Percentiles rank a stretch among this genome's conserved stretches.
Evolutionary conservation across 2,797 vertebrate genomes (phyloP).

Genomic region (Alcedo quadribrachys): DNA sequence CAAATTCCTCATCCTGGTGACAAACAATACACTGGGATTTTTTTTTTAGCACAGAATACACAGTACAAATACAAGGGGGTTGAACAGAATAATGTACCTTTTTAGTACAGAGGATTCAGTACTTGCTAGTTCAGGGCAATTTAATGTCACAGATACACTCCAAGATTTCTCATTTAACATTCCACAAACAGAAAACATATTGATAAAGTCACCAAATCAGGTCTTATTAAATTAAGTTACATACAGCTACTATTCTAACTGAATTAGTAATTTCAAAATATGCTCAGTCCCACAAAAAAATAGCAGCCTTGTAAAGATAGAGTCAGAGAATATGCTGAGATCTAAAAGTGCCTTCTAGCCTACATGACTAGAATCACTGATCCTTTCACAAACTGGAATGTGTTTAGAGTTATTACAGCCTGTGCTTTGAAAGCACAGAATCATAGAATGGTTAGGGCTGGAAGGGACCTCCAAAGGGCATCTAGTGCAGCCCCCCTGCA

Average conservation of each 20-base stretch:
- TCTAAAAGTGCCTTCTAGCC: not conserved
- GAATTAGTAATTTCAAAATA: not conserved
- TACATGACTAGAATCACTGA: not conserved
- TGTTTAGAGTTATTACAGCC: accelerated
- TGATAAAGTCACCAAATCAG: too few species aligned
- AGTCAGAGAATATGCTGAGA: not conserved
- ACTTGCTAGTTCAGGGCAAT: not conserved
- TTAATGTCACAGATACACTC: not conserved
- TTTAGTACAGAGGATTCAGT: not conserved
- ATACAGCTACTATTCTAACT: not conserved
- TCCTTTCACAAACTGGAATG: not conserved
- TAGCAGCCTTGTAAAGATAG: not conserved
- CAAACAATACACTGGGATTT: not conserved
- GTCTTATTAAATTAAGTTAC: not conserved
- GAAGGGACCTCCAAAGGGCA: too few species aligned
- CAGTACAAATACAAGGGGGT: not conserved
- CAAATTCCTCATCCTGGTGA: not conserved
- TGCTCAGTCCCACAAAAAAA: not conserved
- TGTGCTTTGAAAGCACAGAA: not conserved
- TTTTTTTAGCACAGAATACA: not conserved
- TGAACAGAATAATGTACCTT: not conserved
- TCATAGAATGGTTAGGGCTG: too few species aligned
- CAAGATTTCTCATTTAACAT: not conserved
- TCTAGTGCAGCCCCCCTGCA: too few species aligned
- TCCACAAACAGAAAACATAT: not conserved